A percentile compares a stretch with the other conserved stretches of the same genome.
Conservation (phyloP, 37 sponge, comb jelly and placozoan species). For the Axinella damicornis region DNA sequence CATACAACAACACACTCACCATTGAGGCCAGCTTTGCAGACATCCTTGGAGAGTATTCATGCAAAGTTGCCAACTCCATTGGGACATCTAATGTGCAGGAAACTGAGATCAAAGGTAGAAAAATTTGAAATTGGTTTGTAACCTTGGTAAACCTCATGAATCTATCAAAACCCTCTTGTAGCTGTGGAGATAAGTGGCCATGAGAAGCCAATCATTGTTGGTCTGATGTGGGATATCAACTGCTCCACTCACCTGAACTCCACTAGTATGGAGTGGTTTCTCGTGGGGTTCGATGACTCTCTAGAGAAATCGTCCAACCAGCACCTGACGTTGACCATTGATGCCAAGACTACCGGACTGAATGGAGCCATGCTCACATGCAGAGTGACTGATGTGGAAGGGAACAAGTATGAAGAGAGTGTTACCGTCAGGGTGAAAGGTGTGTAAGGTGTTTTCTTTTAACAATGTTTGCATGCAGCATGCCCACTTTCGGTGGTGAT, state of each 20-base stretch:
- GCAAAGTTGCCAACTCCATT: not conserved
- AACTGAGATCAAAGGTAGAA: conserved; percentile 7
- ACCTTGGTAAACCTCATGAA: too few relatives aligned
- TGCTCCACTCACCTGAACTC: conserved; percentile 16
- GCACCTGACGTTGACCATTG: not conserved
- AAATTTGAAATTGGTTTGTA: not conserved
- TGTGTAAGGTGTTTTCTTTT: too few relatives aligned
- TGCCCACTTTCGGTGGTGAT: too few relatives aligned
- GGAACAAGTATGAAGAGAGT: not conserved
- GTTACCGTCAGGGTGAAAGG: conserved; percentile 20
- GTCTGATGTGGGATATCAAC: not conserved
- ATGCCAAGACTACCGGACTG: not conserved
- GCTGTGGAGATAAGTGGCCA: too few relatives aligned
- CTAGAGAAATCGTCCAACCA: not conserved
- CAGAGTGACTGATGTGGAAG: not conserved
- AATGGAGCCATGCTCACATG: conserved; percentile 26
- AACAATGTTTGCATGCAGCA: too few relatives aligned
- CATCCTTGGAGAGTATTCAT: conserved; percentile 8
- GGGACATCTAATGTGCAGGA: not conserved
- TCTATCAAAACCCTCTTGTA: too few relatives aligned
- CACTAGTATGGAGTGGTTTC: conserved; percentile 16
- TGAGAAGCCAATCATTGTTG: not conserved
- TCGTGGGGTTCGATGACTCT: conserved; percentile 2
- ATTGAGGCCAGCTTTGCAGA: conserved; percentile 1
- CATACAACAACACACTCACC: conserved; percentile 20